Evolutionary conservation across 2,888 invertebrate genomes (phyloP).

Genomic region (Drosophila infuscata): DNA sequence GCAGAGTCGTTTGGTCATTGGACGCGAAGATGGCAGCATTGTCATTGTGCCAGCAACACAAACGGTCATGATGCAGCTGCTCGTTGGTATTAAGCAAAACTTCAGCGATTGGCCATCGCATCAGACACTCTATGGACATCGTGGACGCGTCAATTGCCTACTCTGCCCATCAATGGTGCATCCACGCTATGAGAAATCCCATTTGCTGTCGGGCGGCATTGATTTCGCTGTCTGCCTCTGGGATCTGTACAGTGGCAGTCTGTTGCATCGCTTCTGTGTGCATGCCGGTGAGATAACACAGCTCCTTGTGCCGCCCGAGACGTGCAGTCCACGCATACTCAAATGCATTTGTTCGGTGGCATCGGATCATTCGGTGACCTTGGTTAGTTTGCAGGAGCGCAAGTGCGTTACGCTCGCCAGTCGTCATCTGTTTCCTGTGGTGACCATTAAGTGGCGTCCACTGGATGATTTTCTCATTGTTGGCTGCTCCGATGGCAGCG

Average conservation of each 20-base stretch:
- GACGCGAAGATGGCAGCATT: constrained; percentile 97
- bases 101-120: constrained; percentile 94
- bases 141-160: constrained; percentile 96
- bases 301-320: constrained; percentile 96
- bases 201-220: constrained; percentile 97
- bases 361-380: constrained; percentile 98
- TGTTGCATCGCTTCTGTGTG: constrained; percentile 97
- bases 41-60: constrained; percentile 98
- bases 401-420: constrained; percentile 97
- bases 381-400: constrained; percentile 93
- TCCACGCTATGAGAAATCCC: constrained; percentile 92
- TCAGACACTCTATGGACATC: constrained; percentile 94
- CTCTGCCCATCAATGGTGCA: constrained; percentile 97
- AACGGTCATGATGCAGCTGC: constrained; percentile 95
- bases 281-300: constrained; percentile 99
- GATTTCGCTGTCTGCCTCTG: constrained; percentile 98
- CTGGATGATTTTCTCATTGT: constrained; percentile 99
- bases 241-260: constrained; percentile 95
- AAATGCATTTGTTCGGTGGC: constrained; percentile 98
- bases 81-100: constrained; percentile 93
- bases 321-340: constrained; percentile 94
- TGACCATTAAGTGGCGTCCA: constrained; percentile 98
- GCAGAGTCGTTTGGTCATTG: constrained; percentile 97
- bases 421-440: constrained; percentile 96
- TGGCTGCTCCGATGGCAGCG: constrained; percentile 98